Evolutionary conservation across 1,140 invertebrate species (phyloP), one percentile per base, ranked within the genome.

Genomic region (Geopemphigus sp.): DNA sequence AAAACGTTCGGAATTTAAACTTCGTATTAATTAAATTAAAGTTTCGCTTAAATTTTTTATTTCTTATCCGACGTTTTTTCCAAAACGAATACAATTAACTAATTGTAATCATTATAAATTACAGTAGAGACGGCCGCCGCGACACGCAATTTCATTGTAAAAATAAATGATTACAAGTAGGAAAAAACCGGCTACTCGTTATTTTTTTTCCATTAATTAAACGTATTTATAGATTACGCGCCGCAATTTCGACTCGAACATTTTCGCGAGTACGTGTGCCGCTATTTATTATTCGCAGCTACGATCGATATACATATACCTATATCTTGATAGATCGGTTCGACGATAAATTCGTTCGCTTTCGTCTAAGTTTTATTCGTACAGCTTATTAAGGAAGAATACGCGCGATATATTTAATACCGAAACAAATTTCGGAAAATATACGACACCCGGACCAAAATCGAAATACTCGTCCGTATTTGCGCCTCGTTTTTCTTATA

Each of bases 81-180:
- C 19, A n/a, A 57, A 26, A 59, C 26, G 12, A 59, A 59, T 59
- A 59, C 56, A 59, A 59, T 59, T 59, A 24, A 59, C n/a, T 59
- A 59, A 59, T 59, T 59, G 22, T 12, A 24, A 59, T 59, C 56
- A 11, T 12, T 22, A 12, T 59, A 26, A 22, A 57, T 57, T 57
- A 22, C 22, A 57, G n/a, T 22, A 22, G n/a, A 59, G 22, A 59
- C 56, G 14, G 12, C 22, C 12, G 14, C 1, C n/a, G 8, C 14
- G 56, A 59, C 56, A 12, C 26, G 56, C n/a, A 24, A 59, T 24
- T 59, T 24, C 22, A 22, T 22, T 24, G 56, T 26, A 59, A 59
- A 59, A 22, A 59, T 59, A 12, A 59, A 59, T 24, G 22, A 59
- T 59, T 39, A 39, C 54, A 57, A 22, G 24, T 22, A 54, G 53